Percentiles rank a stretch among this genome's conserved stretches.
Evolutionary conservation across 1,140 invertebrate genomes (phyloP).

Genomic region (Goniozus legneri): DNA sequence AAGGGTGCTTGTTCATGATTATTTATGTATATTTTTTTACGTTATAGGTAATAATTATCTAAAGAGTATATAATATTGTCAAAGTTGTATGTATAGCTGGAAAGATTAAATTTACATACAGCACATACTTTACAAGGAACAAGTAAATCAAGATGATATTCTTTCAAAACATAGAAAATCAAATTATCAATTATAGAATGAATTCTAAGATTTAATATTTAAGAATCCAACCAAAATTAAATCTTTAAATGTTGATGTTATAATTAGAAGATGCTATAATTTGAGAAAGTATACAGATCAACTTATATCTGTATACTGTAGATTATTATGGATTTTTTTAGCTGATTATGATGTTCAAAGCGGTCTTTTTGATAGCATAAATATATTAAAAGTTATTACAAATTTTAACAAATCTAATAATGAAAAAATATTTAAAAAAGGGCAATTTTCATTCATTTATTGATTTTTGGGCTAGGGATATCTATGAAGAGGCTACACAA

Average conservation of each 20-base stretch:
- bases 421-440: no score
- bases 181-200: slow-evolving; percentile 98
- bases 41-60: no score
- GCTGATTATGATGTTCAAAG: slow-evolving; percentile 98
- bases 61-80: no score
- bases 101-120: no score
- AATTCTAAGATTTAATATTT: slow-evolving; percentile 95
- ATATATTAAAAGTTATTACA: not conserved
- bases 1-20: no score
- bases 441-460: no score
- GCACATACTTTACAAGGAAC: no score
- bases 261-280: slow-evolving; percentile 95
- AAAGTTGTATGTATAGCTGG: no score
- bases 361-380: slow-evolving; percentile 89
- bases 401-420: no score
- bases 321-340: slow-evolving; percentile 95
- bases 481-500: slow-evolving; percentile 98
- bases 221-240: slow-evolving; percentile 95
- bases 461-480: slow-evolving; percentile 85
- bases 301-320: no score
- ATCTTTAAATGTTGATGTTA: slow-evolving; percentile 95
- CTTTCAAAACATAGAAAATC: slow-evolving; percentile 98
- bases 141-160: slow-evolving; percentile 96
- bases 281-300: slow-evolving; percentile 95
- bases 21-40: no score